A percentile compares a stretch with the other conserved stretches of the same genome.
Conservation (phyloP, 2,888 invertebrate species). For the Dastarcus helophoroides region DNA sequence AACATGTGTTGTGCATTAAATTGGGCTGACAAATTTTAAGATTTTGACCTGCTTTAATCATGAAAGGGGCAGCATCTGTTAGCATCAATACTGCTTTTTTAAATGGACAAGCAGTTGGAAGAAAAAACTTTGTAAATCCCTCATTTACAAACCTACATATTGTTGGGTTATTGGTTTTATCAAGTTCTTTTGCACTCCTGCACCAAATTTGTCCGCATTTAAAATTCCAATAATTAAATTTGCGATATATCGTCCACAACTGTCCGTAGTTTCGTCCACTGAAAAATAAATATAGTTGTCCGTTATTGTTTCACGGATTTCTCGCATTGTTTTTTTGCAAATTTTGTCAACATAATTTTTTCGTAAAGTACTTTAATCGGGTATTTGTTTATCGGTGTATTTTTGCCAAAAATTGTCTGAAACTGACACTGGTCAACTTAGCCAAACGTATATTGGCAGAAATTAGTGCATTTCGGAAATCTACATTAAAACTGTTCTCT, state of each 20-base stretch:
- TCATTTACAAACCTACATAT: background rate
- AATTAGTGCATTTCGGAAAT: too few relatives aligned
- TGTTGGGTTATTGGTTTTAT: background rate
- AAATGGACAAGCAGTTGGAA: slow-evolving; percentile 7
- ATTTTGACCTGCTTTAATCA: slow-evolving; percentile 18
- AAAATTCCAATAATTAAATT: background rate
- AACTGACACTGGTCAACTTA: too few relatives aligned
- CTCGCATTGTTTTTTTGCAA: background rate
- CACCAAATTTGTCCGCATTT: slow-evolving; percentile 1
- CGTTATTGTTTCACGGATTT: background rate
- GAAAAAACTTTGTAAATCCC: background rate
- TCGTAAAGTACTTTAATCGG: background rate
- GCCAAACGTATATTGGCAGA: too few relatives aligned
- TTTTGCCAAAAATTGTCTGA: slow-evolving; percentile 1
- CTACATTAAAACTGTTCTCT: too few relatives aligned
- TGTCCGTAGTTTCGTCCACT: slow-evolving; percentile 2
- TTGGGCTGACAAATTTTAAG: slow-evolving; percentile 20
- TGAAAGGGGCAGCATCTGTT: slow-evolving; percentile 19
- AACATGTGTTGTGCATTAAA: slow-evolving; percentile 22
- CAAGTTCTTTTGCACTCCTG: background rate
- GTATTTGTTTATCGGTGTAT: background rate
- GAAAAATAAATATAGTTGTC: slow-evolving; percentile 1
- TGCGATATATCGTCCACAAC: background rate
- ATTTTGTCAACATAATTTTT: background rate
- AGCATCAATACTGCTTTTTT: slow-evolving; percentile 13